Conservation (phyloP, 1,140 invertebrate species). For the Habropoda laboriosa region DNA sequence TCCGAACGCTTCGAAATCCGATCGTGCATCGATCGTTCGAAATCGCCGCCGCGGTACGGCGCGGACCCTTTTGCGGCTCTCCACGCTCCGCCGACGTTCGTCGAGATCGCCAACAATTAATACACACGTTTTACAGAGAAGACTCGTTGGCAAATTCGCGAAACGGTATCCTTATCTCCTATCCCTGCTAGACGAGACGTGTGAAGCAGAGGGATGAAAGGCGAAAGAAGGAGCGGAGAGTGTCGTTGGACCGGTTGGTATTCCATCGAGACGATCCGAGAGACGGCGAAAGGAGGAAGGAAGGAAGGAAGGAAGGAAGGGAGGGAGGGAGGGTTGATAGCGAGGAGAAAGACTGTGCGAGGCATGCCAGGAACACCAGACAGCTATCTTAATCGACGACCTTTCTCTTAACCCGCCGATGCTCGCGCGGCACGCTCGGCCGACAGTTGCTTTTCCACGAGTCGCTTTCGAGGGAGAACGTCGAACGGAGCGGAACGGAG, state of each 20-base stretch:
- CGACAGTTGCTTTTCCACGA: conserved; percentile 51
- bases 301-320: background rate
- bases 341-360: conserved; percentile 55
- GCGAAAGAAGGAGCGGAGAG: background rate
- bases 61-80: background rate
- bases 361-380: conserved; percentile 60
- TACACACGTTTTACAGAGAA: conserved; percentile 1
- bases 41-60: too few relatives aligned
- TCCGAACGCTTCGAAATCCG: conserved; percentile 27
- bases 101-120: conserved; percentile 24
- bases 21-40: conserved; percentile 17
- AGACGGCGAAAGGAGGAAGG: conserved; percentile 28
- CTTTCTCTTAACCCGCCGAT: conserved; percentile 75
- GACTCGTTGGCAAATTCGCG: background rate
- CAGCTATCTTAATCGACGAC: conserved; percentile 78
- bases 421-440: conserved; percentile 67
- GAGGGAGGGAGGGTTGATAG: conserved; percentile 43
- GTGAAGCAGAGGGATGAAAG: background rate
- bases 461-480: conserved; percentile 32
- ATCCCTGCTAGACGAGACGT: background rate
- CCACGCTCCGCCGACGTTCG: background rate
- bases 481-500: too few relatives aligned
- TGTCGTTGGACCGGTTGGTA: conserved; percentile 43
- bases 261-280: conserved; percentile 48
- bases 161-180: background rate